These are phyloP conservation scores for Cryptocephalus primarius DNA, from an alignment of 2,888 invertebrate species.

Conservation along the genomic window DNA sequence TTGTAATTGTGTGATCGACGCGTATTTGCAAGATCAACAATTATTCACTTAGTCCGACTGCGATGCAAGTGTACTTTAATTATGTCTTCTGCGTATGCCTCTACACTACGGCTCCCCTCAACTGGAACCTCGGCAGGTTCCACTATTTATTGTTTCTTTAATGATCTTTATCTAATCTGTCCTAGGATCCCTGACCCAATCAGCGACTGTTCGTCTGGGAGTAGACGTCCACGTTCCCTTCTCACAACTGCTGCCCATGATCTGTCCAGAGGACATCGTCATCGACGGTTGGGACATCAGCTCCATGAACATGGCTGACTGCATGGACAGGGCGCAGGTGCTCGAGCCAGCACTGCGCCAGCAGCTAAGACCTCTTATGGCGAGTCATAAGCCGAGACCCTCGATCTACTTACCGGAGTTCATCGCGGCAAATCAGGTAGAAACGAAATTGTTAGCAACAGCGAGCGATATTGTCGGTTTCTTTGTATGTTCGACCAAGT, in stretches of 20 bases:
- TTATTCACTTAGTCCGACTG: no score
- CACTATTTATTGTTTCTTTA: no score
- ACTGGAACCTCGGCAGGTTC: no score
- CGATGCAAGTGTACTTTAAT: no score
- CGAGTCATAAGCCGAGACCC: slow-evolving; percentile 60
- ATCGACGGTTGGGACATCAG: slow-evolving; percentile 92
- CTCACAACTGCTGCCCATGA: slow-evolving; percentile 59
- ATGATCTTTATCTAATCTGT: no score
- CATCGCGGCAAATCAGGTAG: slow-evolving; percentile 90
- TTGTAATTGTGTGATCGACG: no score
- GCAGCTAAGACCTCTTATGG: slow-evolving; percentile 63
- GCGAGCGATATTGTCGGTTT: no score
- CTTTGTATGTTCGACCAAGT: no score
- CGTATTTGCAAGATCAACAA: no score
- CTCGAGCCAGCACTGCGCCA: slow-evolving; percentile 72
- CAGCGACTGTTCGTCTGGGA: slow-evolving; percentile 75
- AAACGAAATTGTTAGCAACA: no score
- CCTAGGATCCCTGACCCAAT: slow-evolving; percentile 78
- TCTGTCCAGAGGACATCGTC: slow-evolving; percentile 75
- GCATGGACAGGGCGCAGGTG: slow-evolving; percentile 80
- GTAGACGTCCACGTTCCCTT: slow-evolving; percentile 72
- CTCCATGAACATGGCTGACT: slow-evolving; percentile 67
- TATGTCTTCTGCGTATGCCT: no score
- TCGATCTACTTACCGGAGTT: slow-evolving; percentile 84
- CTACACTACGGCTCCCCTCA: no score